Evolutionary conservation across 2,888 invertebrate genomes (phyloP), one percentile per base, ranked within the genome.

Genomic region (Archips xylosteana): DNA sequence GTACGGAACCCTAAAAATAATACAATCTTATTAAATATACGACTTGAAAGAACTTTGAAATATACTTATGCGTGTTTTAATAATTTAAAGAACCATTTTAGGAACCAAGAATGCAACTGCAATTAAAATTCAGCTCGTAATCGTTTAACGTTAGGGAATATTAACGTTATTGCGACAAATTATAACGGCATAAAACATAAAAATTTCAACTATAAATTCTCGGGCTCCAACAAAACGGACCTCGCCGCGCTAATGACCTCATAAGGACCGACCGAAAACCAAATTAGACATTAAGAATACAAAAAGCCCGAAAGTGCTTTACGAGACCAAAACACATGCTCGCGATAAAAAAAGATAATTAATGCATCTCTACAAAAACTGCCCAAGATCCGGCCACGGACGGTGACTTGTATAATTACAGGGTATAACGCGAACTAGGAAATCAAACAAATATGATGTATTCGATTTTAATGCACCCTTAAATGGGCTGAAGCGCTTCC

Each of bases 371-470:
- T 82, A 89, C 87, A 91, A 92, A 92, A 94, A 91, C 89, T 81
- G 87, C 83, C 86, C 86, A 81, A 89, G 92, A 92, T 92, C 89
- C 87, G 87, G 89, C 90, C 89, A 89, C 86, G 89, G 89, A 85
- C 92, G 92, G 93, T 90, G 91, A 91, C 92, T 93, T 89, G 89
- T 94, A 92, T 94, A 94, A 94, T 94, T 92, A 94, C 91, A 92
- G 93, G 92, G 92, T 92, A 89, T 90, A 93, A 92, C 90, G 90
- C 88, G 90, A 92, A 90, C 93, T 94, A 92, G 92, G 94, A 94
- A 94, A 95, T 94, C 95, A 95, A 95, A 95, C 94, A 95, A 94
- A 94, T 94, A 94, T 95, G 95, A 95, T 95, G 94, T 93, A 95
- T 95, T 89, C 92, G 94, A 92, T 94, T 95, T 94, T 94, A 94